Evolutionary conservation across 2,113 vertebrate genomes (phyloP).

Genomic region (Archocentrus centrarchus): DNA sequence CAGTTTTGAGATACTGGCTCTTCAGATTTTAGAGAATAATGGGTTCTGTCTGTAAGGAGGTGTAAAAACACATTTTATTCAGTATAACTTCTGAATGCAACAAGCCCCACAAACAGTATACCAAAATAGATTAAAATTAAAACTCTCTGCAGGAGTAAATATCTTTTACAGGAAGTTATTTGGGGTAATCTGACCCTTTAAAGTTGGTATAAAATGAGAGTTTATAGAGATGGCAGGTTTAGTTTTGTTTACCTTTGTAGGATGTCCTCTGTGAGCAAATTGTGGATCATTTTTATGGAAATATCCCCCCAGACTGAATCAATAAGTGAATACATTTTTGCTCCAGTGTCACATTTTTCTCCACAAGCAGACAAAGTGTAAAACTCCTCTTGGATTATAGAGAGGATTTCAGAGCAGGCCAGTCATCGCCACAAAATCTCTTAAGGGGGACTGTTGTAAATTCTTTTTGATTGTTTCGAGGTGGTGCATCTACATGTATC

Average conservation of each 20-base stretch:
- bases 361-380: slow-evolving; percentile 4
- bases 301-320: background rate
- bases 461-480: background rate
- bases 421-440: background rate
- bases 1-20: background rate
- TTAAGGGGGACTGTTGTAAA: background rate
- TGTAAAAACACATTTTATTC: background rate
- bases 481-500: background rate
- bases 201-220: background rate
- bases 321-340: slow-evolving; percentile 4
- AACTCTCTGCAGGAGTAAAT: background rate
- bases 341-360: slow-evolving; percentile 7
- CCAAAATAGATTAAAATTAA: background rate
- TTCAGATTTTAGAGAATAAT: background rate
- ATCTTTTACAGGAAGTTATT: background rate
- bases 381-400: slow-evolving; percentile 18
- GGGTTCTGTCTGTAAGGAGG: fast-evolving
- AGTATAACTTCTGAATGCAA: background rate
- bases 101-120: background rate
- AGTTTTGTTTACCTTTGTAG: slow-evolving; percentile 8
- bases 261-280: background rate
- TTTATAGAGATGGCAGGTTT: background rate
- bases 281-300: slow-evolving; percentile 12
- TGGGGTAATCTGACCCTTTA: background rate
- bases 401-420: background rate